Conservation (phyloP, 2,797 vertebrate genomes). For the Oreonectes daqikongensis region DNA sequence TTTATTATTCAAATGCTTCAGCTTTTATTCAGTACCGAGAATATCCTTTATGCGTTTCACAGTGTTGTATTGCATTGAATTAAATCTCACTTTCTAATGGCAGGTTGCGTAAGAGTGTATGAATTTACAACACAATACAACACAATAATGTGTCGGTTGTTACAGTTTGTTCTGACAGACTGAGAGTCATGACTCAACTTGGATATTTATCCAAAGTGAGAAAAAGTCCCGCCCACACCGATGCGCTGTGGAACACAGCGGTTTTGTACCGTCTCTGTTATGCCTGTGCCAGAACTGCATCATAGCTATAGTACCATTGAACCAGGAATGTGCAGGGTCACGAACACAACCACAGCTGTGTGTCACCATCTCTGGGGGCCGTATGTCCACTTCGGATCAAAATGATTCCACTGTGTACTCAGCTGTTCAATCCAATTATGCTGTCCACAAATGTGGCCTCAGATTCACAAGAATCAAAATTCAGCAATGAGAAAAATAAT, state of each 20-base stretch:
- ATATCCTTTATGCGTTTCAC: constrained; percentile 33
- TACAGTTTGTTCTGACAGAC: constrained; percentile 37
- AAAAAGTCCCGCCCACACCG: constrained; percentile 32
- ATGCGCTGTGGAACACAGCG: background rate
- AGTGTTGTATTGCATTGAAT: background rate
- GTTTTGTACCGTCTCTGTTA: constrained; percentile 18
- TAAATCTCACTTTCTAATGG: constrained; percentile 22
- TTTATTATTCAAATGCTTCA: constrained; percentile 25
- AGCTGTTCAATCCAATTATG: background rate
- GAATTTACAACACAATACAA: constrained; percentile 24
- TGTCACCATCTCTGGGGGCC: constrained; percentile 30
- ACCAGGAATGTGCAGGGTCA: constrained; percentile 45
- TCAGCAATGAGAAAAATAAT: constrained; percentile 5
- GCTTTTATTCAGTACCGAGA: constrained; percentile 16
- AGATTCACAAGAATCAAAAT: background rate
- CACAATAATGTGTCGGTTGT: constrained; percentile 36
- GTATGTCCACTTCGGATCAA: constrained; percentile 14
- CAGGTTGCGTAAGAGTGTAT: background rate
- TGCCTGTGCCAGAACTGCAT: constrained; percentile 21
- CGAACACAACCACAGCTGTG: constrained; percentile 26
- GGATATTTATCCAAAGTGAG: constrained; percentile 32
- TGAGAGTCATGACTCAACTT: constrained; percentile 39
- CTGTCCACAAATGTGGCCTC: constrained; percentile 1
- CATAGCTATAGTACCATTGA: constrained; percentile 13
- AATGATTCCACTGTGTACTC: constrained; percentile 20